Evolutionary conservation across 2,888 invertebrate species (phyloP).

Genomic region (Acleris cristana): DNA sequence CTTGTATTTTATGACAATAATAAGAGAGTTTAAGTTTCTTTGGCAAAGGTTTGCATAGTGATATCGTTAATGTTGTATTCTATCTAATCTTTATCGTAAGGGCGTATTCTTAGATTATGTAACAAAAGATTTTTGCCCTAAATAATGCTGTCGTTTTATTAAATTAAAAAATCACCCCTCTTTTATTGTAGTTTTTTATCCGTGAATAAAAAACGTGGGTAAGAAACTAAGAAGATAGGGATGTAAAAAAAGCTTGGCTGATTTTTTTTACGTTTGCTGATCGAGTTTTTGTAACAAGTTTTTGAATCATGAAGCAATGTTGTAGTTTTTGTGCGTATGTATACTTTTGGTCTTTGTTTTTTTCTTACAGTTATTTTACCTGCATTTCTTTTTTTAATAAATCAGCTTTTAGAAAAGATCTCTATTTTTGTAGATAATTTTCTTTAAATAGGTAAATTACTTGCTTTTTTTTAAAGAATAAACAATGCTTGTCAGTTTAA

Average conservation of each 20-base stretch:
- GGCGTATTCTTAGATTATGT: constrained; percentile 12
- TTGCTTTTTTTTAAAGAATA: no score
- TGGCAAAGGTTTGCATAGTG: not conserved
- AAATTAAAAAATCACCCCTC: constrained; percentile 10
- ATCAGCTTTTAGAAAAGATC: no score
- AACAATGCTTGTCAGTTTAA: no score
- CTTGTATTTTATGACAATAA: not conserved
- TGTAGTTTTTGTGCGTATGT: not conserved
- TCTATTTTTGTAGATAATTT: no score
- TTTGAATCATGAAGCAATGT: not conserved
- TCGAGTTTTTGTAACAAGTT: constrained; percentile 1
- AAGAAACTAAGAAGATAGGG: not conserved
- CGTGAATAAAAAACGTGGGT: constrained; percentile 12
- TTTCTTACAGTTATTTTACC: no score
- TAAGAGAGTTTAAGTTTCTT: not conserved
- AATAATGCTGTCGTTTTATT: constrained; percentile 4
- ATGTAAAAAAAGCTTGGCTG: not conserved
- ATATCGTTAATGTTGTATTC: not conserved
- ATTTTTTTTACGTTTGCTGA: not conserved
- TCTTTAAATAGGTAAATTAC: no score
- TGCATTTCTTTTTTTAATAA: no score
- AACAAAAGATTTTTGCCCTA: constrained; percentile 8
- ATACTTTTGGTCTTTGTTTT: not conserved
- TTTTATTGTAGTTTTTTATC: not conserved
- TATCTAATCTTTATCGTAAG: constrained; percentile 11